Evolutionary conservation across 2,113 vertebrate species (phyloP).

Genomic region (Oophaga pumilio): DNA sequence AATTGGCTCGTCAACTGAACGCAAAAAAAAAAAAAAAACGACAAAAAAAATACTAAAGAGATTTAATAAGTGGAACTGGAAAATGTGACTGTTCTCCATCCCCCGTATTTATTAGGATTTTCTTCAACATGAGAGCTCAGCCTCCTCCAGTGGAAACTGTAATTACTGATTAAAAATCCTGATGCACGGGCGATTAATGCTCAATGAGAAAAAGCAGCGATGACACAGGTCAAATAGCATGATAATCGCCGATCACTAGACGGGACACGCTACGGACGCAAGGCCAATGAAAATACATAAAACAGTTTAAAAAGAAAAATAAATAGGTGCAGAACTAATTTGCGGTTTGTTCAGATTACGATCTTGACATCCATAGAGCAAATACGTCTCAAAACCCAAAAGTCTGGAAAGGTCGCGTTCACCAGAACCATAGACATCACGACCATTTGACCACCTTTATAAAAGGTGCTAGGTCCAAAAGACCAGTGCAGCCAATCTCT

Average conservation of each 20-base stretch:
- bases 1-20: not conserved
- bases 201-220: not conserved
- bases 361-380: too few species aligned
- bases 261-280: not conserved
- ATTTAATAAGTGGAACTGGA: not conserved
- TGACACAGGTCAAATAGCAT: not conserved
- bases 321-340: too few species aligned
- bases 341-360: too few species aligned
- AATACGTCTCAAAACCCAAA: too few species aligned
- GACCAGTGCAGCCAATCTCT: too few species aligned
- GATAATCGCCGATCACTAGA: not conserved
- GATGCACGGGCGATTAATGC: not conserved
- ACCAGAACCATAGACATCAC: too few species aligned
- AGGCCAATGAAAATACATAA: not conserved
- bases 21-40: not conserved
- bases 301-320: not conserved
- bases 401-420: too few species aligned
- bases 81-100: not conserved
- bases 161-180: slow-evolving; percentile 1
- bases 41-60: not conserved
- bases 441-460: too few species aligned
- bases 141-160: not conserved
- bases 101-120: not conserved
- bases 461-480: too few species aligned
- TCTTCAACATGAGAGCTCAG: not conserved